Percentiles rank a stretch among this genome's conserved stretches.
phyloP scores from a whole-genome alignment of 2,888 invertebrate genomes.

The Halictus ligatus region DNA sequence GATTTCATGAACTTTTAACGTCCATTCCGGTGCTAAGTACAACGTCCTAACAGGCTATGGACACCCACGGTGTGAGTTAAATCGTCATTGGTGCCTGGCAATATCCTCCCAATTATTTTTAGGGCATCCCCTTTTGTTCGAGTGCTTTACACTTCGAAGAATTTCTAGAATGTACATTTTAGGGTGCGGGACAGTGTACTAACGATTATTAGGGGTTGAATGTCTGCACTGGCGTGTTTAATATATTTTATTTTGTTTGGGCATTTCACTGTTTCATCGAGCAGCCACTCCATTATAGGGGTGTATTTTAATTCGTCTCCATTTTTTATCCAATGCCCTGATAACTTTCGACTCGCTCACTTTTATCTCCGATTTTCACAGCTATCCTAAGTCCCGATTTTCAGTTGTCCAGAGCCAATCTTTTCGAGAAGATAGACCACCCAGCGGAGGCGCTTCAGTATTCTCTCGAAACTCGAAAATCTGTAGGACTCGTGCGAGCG shows the following conservation, averaged over 20 bases:
- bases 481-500: slow-evolving; percentile 2
- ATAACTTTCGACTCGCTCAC: too few species aligned
- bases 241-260: not conserved
- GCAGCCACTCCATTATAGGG: too few species aligned
- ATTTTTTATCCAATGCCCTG: too few species aligned
- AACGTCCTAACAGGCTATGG: not conserved
- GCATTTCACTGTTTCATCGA: not conserved
- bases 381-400: too few species aligned
- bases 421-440: not conserved
- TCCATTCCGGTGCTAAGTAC: not conserved
- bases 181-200: not conserved
- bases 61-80: not conserved
- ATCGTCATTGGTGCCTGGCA: not conserved
- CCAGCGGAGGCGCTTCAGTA: too few species aligned
- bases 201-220: not conserved
- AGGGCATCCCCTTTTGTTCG: not conserved
- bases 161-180: not conserved
- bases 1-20: not conserved
- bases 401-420: too few species aligned
- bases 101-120: not conserved
- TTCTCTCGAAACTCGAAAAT: too few species aligned
- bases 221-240: not conserved
- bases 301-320: too few species aligned
- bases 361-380: too few species aligned
- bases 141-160: not conserved